Conservation (phyloP, 2,797 vertebrate species). For the Cirrhinus molitorella region DNA sequence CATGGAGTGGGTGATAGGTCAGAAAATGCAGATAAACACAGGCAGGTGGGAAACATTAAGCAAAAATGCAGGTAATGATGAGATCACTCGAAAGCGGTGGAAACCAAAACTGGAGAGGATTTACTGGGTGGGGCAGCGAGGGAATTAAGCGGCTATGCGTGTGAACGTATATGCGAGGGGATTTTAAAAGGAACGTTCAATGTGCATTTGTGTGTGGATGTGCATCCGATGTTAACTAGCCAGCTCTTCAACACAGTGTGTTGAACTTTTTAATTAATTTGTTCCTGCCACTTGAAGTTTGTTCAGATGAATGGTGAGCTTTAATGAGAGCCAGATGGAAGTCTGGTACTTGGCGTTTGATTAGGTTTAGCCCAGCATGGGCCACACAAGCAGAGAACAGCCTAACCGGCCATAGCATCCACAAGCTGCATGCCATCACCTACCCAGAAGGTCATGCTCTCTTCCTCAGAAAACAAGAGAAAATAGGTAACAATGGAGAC, state of each 20-base stretch:
- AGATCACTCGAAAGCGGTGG: conserved; percentile 66
- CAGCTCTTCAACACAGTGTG: conserved; percentile 62
- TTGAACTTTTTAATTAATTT: conserved; percentile 77
- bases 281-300: conserved; percentile 77
- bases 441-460: conserved; percentile 65
- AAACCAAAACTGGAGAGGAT: conserved; percentile 61
- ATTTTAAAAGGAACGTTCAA: conserved; percentile 16
- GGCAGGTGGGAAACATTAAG: conserved; percentile 76
- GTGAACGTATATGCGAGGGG: background rate
- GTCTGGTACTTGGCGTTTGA: conserved; percentile 64
- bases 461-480: conserved; percentile 51
- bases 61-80: conserved; percentile 76
- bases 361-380: conserved; percentile 57
- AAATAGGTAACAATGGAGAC: conserved; percentile 20
- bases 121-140: conserved; percentile 42
- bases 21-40: conserved; percentile 72
- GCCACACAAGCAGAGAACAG: conserved; percentile 56
- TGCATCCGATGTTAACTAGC: conserved; percentile 41
- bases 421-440: conserved; percentile 62
- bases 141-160: conserved; percentile 32
- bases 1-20: conserved; percentile 71
- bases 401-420: conserved; percentile 68
- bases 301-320: conserved; percentile 72
- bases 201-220: conserved; percentile 1
- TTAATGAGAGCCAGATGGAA: conserved; percentile 81